These are phyloP conservation scores for Anguilla megastoma DNA, from an alignment of 2,797 vertebrate species.

Conservation along the genomic window DNA sequence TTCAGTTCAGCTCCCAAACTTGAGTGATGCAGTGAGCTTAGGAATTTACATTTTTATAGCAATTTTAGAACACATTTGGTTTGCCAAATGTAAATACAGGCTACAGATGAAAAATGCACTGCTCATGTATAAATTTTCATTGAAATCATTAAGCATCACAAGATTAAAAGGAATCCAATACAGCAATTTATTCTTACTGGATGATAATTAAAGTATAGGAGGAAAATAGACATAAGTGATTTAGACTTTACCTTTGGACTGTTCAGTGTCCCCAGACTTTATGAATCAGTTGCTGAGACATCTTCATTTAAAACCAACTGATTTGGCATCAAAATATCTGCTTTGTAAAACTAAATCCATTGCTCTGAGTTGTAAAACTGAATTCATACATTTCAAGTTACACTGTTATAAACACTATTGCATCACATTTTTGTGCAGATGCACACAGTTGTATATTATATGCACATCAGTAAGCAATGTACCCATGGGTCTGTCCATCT, in stretches of 20 bases:
- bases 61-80: not conserved
- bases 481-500: too few species aligned
- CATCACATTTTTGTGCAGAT: not conserved
- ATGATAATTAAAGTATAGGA: constrained; percentile 53
- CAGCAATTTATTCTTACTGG: constrained; percentile 41
- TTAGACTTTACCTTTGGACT: constrained; percentile 53
- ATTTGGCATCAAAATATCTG: constrained; percentile 42
- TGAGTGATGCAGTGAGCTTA: not conserved
- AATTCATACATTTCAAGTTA: constrained; percentile 37
- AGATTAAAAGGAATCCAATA: constrained; percentile 28
- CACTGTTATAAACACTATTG: not conserved
- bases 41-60: too few species aligned
- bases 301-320: constrained; percentile 51
- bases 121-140: constrained; percentile 15
- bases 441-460: too few species aligned
- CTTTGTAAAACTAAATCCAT: constrained; percentile 43
- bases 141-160: constrained; percentile 6
- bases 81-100: not conserved
- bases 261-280: constrained; percentile 47
- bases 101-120: not conserved
- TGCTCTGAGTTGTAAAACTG: too few species aligned
- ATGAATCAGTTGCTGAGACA: constrained; percentile 56
- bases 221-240: constrained; percentile 17
- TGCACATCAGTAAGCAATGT: too few species aligned
- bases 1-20: not conserved